Base-by-base conservation (phyloP, 2,888 invertebrate genomes). In the Epicampocera succincta region DNA sequence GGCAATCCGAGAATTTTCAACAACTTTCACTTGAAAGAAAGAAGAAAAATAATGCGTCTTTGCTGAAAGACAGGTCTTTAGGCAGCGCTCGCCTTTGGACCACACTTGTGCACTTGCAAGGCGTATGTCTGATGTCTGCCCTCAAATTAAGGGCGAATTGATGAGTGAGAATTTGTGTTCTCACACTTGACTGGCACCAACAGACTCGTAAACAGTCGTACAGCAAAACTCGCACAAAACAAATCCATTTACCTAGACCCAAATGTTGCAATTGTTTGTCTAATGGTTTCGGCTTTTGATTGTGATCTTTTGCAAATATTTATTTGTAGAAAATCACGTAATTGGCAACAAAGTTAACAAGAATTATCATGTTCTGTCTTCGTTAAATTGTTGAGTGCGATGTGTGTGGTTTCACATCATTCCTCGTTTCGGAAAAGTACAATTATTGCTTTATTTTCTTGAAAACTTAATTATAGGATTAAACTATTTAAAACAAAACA, bases 341-440 rank as follows among this genome's bases (percentile, higher is more conserved):
- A 89, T 88, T 85, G 87, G 84, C 83, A 86, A 86, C 87, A 86
- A 68, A 88, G 88, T 88, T 87, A 87, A 87, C 86, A 87, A 85
- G 87, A 88, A 88, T 89, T 89, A 75, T 77, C 19, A 19, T 54
- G 11, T 0, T 15, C 46, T 46, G 8, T 68, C 17, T 25, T 21
- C 19, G 1, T 46, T 61, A 52, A 19, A 52, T 44, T n/a, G 2
- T 50, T 33, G 15, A 46, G 38, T 38, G 65, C 72, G 33, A 40
- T 71, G 71, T 71, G 72, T 78, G 78, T 78, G 78, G 72, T 72
- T 65, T 77, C 21, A 5, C 15, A 3, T 69, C 60, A 38, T 74
- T 33, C 29, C 66, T 58, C 75, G 60, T 44, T 68, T 61, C 52
- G 52, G 61, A 56, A 50, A 21, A 50, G 5, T 50, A 61, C n/a